Evolutionary conservation across 2,113 vertebrate genomes (phyloP).

Genomic region (Carollia perspicillata): DNA sequence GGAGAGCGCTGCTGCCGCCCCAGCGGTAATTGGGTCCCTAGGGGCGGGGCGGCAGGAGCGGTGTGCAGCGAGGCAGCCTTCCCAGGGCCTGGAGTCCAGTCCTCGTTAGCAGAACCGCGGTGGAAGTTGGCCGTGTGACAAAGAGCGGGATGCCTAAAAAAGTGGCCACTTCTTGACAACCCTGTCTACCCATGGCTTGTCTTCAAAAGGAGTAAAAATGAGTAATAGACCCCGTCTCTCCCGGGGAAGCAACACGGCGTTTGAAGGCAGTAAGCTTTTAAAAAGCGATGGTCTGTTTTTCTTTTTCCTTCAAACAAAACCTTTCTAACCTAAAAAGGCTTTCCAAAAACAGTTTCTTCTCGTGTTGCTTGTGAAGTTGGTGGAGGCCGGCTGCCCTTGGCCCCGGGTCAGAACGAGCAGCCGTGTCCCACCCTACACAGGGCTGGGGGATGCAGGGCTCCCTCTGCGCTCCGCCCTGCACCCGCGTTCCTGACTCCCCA

Average conservation of each 20-base stretch:
- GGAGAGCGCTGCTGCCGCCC: neutral
- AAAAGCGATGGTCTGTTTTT: neutral
- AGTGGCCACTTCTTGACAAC: neutral
- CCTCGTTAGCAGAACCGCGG: neutral
- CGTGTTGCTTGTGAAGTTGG: neutral
- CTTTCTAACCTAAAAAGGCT: neutral
- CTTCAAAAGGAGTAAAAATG: neutral
- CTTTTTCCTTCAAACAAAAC: neutral
- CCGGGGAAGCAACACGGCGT: neutral
- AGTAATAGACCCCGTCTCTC: neutral
- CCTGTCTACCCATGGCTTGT: neutral
- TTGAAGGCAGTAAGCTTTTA: neutral
- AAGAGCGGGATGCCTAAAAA: neutral
- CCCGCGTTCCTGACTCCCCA: neutral
- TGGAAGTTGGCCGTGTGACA: conserved; percentile 19
- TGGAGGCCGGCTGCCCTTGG: neutral
- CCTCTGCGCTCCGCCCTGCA: neutral
- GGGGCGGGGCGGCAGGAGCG: conserved; percentile 51
- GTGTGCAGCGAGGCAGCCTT: neutral
- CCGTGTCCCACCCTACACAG: rapidly evolving
- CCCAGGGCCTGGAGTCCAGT: conserved; percentile 54
- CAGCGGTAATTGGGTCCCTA: conserved; percentile 69
- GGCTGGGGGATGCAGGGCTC: neutral
- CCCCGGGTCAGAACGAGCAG: neutral
- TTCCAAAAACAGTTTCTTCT: neutral